Percentiles rank a stretch among this genome's conserved stretches.
Evolutionary conservation across 2,888 invertebrate species (phyloP).

Genomic region (Ochropleura leucogaster): DNA sequence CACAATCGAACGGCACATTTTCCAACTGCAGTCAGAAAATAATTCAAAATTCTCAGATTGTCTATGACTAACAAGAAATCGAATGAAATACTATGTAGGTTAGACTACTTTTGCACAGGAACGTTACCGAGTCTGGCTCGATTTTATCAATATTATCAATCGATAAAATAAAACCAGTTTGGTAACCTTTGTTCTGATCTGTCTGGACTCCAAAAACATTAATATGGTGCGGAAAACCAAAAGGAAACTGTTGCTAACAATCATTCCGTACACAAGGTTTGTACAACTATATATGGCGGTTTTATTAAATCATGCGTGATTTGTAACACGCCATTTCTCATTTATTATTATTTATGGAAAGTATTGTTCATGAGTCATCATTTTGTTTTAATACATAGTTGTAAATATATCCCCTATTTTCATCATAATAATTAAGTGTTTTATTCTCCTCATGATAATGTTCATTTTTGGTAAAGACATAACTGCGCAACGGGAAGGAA

Average conservation of each 20-base stretch:
- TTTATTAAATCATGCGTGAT: slow-evolving; percentile 74
- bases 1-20: neutral
- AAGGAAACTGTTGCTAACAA: slow-evolving; percentile 53
- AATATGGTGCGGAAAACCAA: slow-evolving; percentile 34
- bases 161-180: slow-evolving; percentile 18
- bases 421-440: slow-evolving; percentile 83
- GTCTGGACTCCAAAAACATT: slow-evolving; percentile 26
- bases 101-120: slow-evolving; percentile 27
- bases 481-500: slow-evolving; percentile 17
- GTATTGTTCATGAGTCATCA: slow-evolving; percentile 88
- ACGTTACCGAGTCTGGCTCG: slow-evolving; percentile 13
- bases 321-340: slow-evolving; percentile 83
- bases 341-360: slow-evolving; percentile 84
- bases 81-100: neutral
- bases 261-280: slow-evolving; percentile 80
- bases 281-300: slow-evolving; percentile 74
- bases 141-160: slow-evolving; percentile 1
- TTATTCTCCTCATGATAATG: slow-evolving; percentile 51
- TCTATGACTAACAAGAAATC: neutral
- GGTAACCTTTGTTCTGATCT: slow-evolving; percentile 9
- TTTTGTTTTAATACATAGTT: slow-evolving; percentile 85
- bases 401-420: slow-evolving; percentile 90
- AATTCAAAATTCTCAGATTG: neutral
- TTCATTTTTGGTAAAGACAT: neutral
- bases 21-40: slow-evolving; percentile 1